phyloP scores from a whole-genome alignment of 2,888 invertebrate species.

The Hoplodrina ambigua region DNA sequence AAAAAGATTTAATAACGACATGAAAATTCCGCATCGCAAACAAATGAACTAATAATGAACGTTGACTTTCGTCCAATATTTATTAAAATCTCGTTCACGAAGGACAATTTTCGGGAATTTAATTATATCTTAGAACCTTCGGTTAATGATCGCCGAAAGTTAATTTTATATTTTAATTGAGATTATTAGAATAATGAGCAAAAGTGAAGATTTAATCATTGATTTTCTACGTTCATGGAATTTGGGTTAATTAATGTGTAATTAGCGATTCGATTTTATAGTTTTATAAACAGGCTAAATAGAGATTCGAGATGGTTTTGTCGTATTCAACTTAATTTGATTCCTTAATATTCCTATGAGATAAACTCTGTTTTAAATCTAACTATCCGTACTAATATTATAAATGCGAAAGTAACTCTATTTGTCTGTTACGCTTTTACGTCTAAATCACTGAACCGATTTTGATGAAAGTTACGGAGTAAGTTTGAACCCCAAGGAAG shows the following conservation, averaged over 20 bases:
- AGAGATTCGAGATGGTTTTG: not conserved
- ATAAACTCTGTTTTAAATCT: too few relatives aligned
- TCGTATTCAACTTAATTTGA: too few relatives aligned
- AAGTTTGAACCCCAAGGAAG: too few relatives aligned
- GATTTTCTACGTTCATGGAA: not conserved
- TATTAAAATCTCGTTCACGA: conserved; percentile 8
- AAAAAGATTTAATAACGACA: too few relatives aligned
- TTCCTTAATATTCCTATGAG: too few relatives aligned
- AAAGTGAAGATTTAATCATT: not conserved
- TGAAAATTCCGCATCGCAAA: not conserved
- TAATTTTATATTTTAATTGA: conserved; percentile 31
- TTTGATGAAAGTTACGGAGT: too few relatives aligned
- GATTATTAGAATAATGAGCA: conserved; percentile 29
- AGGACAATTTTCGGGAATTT: conserved; percentile 4
- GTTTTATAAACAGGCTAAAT: not conserved
- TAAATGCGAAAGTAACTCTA: too few relatives aligned
- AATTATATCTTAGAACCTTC: conserved; percentile 14
- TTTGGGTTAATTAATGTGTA: not conserved
- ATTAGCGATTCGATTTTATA: too few relatives aligned
- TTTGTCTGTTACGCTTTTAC: too few relatives aligned
- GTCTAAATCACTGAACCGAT: too few relatives aligned
- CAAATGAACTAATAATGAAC: conserved; percentile 6
- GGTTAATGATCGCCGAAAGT: not conserved
- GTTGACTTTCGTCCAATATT: conserved; percentile 6
- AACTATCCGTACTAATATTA: too few relatives aligned